Percentiles rank a stretch among this genome's conserved stretches.
Conservation (phyloP, 2,113 vertebrate genomes). For the Tenebrosternarchus preto region DNA sequence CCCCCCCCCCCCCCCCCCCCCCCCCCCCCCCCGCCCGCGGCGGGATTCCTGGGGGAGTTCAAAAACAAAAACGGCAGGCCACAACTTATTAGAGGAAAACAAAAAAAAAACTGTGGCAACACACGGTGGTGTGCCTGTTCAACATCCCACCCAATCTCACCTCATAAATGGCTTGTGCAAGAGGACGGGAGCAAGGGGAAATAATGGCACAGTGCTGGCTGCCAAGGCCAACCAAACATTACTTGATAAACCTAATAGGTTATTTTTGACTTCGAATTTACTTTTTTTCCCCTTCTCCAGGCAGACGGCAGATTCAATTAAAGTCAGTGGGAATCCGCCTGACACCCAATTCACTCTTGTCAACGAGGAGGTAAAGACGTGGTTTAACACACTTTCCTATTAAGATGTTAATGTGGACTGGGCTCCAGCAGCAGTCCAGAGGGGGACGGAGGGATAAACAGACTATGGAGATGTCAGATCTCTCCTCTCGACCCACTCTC, state of each 20-base stretch:
- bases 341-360: constrained; percentile 93
- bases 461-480: constrained; percentile 33
- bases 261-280: constrained; percentile 89
- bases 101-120: constrained; percentile 58
- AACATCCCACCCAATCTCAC: constrained; percentile 54
- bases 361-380: constrained; percentile 80
- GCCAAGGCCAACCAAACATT: constrained; percentile 82
- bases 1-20: too few species aligned
- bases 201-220: constrained; percentile 51
- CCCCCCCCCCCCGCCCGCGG: too few species aligned
- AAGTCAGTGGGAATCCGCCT: constrained; percentile 90
- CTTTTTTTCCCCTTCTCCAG: constrained; percentile 72
- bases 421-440: constrained; percentile 56
- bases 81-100: constrained; percentile 68
- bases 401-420: constrained; percentile 86
- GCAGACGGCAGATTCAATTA: constrained; percentile 91
- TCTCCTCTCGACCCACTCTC: constrained; percentile 26
- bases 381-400: constrained; percentile 85
- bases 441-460: constrained; percentile 42
- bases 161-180: constrained; percentile 58
- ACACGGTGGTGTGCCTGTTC: constrained; percentile 57
- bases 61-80: constrained; percentile 54
- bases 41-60: constrained; percentile 55
- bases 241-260: constrained; percentile 87
- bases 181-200: constrained; percentile 33